Conservation (phyloP, 2,888 invertebrate species). For the Bombyx huttoni region DNA sequence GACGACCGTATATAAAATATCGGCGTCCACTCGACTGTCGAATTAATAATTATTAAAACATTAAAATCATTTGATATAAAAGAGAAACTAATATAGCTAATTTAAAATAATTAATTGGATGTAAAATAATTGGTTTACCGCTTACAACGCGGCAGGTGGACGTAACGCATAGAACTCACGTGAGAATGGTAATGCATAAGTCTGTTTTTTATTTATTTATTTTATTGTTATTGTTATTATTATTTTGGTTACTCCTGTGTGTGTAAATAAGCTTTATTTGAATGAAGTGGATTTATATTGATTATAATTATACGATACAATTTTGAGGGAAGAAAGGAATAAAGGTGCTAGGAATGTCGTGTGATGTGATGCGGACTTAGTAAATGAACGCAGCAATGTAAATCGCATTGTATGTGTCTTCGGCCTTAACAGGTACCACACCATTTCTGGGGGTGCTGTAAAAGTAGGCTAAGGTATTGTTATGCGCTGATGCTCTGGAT, state of each 20-base stretch:
- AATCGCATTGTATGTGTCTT: no score
- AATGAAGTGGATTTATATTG: neutral
- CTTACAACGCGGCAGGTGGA: constrained; percentile 67
- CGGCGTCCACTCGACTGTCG: neutral
- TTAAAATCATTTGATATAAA: neutral
- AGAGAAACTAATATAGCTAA: neutral
- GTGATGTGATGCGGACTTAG: no score
- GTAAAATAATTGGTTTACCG: constrained; percentile 50
- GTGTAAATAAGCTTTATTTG: constrained; percentile 30
- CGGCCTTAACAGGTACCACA: no score
- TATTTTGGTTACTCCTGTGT: constrained; percentile 22
- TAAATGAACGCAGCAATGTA: no score
- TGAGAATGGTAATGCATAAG: constrained; percentile 53
- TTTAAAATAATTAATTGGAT: neutral
- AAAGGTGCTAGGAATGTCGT: no score
- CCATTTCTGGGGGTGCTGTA: no score
- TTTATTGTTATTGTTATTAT: no score
- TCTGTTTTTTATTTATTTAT: neutral
- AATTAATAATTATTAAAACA: neutral
- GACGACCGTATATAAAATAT: no score
- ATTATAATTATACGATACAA: neutral
- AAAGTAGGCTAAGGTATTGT: no score
- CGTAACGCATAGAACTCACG: constrained; percentile 67
- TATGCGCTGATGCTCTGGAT: no score
- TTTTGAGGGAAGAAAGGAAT: no score